These are phyloP conservation scores for Meghimatium bilineatum DNA, from an alignment of 2,888 invertebrate genomes.

Conservation along the genomic window DNA sequence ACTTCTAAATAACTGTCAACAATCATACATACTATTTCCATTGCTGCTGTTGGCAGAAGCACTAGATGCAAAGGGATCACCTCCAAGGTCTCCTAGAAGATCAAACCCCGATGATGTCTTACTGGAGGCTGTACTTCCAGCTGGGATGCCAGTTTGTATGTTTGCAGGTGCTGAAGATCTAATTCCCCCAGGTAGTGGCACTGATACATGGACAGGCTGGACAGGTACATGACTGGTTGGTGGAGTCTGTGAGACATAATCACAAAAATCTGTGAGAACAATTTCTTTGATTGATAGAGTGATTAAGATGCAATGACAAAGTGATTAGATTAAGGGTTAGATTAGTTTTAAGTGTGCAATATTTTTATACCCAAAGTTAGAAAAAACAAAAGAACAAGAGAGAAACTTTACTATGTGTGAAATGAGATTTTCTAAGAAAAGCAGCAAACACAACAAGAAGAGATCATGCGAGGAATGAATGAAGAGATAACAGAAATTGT, in stretches of 20 bases:
- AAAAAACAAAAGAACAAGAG: no score
- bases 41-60: background rate
- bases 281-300: no score
- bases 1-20: background rate
- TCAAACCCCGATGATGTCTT: constrained; percentile 63
- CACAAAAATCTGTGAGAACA: no score
- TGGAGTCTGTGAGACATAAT: background rate
- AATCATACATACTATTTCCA: constrained; percentile 14
- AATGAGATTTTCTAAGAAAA: no score
- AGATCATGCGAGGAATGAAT: no score
- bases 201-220: constrained; percentile 29
- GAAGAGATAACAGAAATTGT: no score
- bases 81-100: constrained; percentile 75
- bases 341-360: no score
- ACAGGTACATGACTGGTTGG: constrained; percentile 4
- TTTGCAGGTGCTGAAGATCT: constrained; percentile 47
- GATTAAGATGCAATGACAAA: no score
- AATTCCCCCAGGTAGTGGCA: constrained; percentile 27
- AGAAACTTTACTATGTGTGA: no score
- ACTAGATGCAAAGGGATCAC: constrained; percentile 74
- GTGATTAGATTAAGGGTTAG: no score
- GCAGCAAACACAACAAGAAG: no score
- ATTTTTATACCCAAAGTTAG: no score
- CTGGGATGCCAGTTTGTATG: constrained; percentile 70
- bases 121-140: constrained; percentile 40